Evolutionary conservation across 1,140 invertebrate species (phyloP).

Genomic region (Sitophilus oryzae): DNA sequence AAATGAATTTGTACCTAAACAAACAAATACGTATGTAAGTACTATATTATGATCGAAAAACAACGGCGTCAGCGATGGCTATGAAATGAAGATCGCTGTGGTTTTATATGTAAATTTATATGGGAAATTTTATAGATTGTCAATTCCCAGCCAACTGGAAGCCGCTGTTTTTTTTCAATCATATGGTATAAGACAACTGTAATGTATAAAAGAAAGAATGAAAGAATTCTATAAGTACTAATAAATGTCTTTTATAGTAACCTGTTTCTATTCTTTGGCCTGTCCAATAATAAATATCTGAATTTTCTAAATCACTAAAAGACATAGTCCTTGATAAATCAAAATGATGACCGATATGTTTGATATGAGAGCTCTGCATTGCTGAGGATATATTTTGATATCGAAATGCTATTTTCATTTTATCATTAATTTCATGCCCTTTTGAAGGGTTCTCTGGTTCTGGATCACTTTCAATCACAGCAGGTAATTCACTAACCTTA

Average conservation of each 20-base stretch:
- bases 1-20: conserved; percentile 39
- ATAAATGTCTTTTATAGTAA: conserved; percentile 7
- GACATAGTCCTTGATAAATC: conserved; percentile 71
- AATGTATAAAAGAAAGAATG: too few species aligned
- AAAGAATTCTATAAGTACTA: too few species aligned
- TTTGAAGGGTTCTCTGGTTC: conserved; percentile 36
- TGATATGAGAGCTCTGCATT: conserved; percentile 26
- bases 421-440: conserved; percentile 46
- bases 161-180: too few species aligned
- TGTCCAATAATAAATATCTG: conserved; percentile 49
- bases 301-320: conserved; percentile 49
- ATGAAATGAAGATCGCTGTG: too few species aligned
- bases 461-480: conserved; percentile 39
- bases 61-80: too few species aligned
- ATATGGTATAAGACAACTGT: too few species aligned
- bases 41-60: too few species aligned
- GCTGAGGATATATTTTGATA: conserved; percentile 67
- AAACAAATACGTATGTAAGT: background rate
- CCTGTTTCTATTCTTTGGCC: conserved; percentile 38
- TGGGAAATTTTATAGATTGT: too few species aligned
- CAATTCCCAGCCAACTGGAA: too few species aligned
- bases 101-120: too few species aligned
- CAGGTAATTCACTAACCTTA: conserved; percentile 46
- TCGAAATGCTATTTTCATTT: conserved; percentile 81
- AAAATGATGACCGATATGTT: conserved; percentile 65